Percentiles rank a stretch among this genome's conserved stretches.
phyloP scores from a whole-genome alignment of 2,113 vertebrate genomes.

The Rhipidura dahli region DNA sequence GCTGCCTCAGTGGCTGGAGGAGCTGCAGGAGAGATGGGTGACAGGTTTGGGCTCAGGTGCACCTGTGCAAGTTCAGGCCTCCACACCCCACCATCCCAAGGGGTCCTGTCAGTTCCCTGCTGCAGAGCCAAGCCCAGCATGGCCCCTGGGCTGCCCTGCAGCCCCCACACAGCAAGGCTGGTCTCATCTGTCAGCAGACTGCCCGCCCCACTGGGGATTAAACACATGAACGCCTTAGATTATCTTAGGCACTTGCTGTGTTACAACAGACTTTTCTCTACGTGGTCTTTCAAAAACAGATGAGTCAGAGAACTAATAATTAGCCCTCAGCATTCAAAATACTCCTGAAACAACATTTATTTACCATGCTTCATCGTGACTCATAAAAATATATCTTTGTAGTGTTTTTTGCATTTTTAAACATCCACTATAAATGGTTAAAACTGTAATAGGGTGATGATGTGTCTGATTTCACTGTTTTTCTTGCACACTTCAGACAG shows the following conservation, averaged over 20 bases:
- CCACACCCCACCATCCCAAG: rapidly evolving
- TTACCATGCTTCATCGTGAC: neutral
- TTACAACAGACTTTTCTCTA: neutral
- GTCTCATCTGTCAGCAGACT: neutral
- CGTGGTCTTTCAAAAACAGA: neutral
- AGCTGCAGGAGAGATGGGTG: neutral
- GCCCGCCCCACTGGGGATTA: rapidly evolving
- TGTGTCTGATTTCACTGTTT: rapidly evolving
- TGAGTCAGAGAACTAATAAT: neutral
- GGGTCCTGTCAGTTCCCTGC: neutral
- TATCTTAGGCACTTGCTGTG: neutral
- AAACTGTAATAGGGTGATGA: neutral
- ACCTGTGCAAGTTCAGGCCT: neutral
- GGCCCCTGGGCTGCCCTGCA: neutral
- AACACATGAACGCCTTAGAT: neutral
- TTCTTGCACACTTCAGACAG: neutral
- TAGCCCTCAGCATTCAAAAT: neutral
- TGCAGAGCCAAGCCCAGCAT: neutral
- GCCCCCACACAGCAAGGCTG: neutral
- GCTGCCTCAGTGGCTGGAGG: neutral
- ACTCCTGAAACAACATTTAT: neutral
- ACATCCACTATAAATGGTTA: neutral
- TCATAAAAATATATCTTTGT: neutral
- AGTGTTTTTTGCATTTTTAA: neutral
- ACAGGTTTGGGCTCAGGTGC: rapidly evolving